phyloP scores from a whole-genome alignment of 2,888 invertebrate species.

The Erynnis tages region DNA sequence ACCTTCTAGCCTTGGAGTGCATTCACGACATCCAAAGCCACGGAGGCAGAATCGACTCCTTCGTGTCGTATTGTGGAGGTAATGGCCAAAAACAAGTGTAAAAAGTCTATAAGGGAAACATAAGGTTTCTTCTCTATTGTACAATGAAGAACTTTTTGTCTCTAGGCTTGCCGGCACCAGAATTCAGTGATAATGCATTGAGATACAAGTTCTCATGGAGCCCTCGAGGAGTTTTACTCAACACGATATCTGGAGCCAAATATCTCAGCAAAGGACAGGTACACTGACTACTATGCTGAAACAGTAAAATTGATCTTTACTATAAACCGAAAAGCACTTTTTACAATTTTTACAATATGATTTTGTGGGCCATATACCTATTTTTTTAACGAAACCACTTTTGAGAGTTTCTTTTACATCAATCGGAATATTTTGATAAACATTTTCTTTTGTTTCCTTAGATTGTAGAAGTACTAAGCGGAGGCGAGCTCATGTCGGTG shows the following conservation, averaged over 20 bases:
- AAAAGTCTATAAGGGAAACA: too few relatives aligned
- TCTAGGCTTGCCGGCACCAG: slow-evolving; percentile 95
- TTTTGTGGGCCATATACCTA: too few relatives aligned
- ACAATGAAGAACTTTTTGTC: slow-evolving; percentile 19
- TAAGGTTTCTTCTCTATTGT: background rate
- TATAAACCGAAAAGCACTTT: too few relatives aligned
- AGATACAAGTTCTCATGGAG: slow-evolving; percentile 98
- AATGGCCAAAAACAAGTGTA: background rate
- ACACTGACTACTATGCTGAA: too few relatives aligned
- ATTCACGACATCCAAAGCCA: slow-evolving; percentile 94
- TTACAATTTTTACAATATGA: too few relatives aligned
- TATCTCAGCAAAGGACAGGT: slow-evolving; percentile 91
- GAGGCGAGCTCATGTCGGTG: slow-evolving; percentile 93
- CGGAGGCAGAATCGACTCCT: slow-evolving; percentile 96
- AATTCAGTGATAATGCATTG: slow-evolving; percentile 94
- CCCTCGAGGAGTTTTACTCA: slow-evolving; percentile 95
- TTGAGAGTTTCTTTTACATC: too few relatives aligned
- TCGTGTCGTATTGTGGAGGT: slow-evolving; percentile 97
- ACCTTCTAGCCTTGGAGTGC: slow-evolving; percentile 97
- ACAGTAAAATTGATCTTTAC: too few relatives aligned
- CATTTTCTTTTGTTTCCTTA: slow-evolving; percentile 42
- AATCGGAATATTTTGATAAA: background rate
- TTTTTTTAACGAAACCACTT: too few relatives aligned
- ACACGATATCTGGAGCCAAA: slow-evolving; percentile 94
- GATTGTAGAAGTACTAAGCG: slow-evolving; percentile 93